phyloP scores from a whole-genome alignment of 2,113 vertebrate species.

The Speoplatyrhinus poulsoni region DNA sequence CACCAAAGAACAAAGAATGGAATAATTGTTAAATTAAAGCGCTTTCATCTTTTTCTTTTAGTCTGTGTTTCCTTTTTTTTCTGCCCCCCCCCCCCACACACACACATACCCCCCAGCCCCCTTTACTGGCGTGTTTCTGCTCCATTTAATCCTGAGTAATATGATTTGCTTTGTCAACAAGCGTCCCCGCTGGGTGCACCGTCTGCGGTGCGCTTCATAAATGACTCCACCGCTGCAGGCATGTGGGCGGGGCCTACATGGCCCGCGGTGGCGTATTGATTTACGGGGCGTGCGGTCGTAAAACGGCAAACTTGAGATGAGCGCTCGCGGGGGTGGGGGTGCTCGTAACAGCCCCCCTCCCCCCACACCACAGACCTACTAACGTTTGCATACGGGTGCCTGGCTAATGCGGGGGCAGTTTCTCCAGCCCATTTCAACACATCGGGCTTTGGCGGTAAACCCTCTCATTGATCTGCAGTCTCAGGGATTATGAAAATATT shows the following conservation, averaged over 20 bases:
- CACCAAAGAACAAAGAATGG: neutral
- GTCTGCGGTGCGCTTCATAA: constrained; percentile 11
- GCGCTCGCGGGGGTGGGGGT: neutral
- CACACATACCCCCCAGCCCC: neutral
- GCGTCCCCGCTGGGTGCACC: constrained; percentile 5
- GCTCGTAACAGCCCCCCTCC: too few relatives aligned
- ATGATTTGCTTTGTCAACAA: constrained; percentile 8
- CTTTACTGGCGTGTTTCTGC: neutral
- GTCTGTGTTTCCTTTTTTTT: neutral
- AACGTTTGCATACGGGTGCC: neutral
- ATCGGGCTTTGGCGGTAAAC: constrained; percentile 53
- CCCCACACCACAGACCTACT: neutral
- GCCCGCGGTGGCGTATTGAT: constrained; percentile 27
- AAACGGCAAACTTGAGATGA: constrained; percentile 5
- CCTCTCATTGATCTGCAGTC: constrained; percentile 65
- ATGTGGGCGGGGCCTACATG: neutral
- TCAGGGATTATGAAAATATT: constrained; percentile 71
- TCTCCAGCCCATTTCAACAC: neutral
- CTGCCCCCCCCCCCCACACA: too few relatives aligned
- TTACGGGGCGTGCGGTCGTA: constrained; percentile 14
- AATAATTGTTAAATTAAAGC: constrained; percentile 9
- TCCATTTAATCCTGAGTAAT: too few relatives aligned
- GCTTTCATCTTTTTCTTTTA: neutral
- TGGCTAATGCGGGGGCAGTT: neutral
- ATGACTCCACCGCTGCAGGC: constrained; percentile 12